Percentiles rank a stretch among this genome's conserved stretches.
These are phyloP conservation scores for Acleris sparsana DNA, from an alignment of 2,888 invertebrate species.

Conservation along the genomic window DNA sequence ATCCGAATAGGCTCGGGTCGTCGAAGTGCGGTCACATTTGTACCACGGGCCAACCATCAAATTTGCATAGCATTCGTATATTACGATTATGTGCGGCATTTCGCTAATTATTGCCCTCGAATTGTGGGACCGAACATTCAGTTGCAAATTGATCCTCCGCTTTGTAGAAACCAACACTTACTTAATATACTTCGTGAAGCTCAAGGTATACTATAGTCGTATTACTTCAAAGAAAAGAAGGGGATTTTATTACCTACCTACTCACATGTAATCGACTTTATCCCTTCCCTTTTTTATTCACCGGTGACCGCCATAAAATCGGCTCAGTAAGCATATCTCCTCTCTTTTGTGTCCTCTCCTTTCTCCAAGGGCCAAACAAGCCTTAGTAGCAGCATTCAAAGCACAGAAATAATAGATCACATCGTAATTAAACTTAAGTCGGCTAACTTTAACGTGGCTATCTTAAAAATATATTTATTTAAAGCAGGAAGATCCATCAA, in stretches of 20 bases:
- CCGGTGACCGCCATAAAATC: slow-evolving; percentile 26
- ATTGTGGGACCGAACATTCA: slow-evolving; percentile 13
- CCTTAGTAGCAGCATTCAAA: slow-evolving; percentile 15
- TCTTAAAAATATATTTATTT: slow-evolving; percentile 53
- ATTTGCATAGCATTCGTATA: slow-evolving; percentile 55
- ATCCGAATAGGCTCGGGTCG: slow-evolving; percentile 35
- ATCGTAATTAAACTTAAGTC: slow-evolving; percentile 47
- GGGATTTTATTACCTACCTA: slow-evolving; percentile 11
- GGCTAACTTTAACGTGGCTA: slow-evolving; percentile 53
- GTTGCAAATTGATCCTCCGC: slow-evolving; percentile 14
- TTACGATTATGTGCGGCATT: slow-evolving; percentile 31
- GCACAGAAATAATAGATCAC: slow-evolving; percentile 15
- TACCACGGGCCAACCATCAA: slow-evolving; percentile 45
- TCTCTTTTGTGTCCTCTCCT: slow-evolving; percentile 4
- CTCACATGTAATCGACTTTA: slow-evolving; percentile 14
- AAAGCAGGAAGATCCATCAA: slow-evolving; percentile 64
- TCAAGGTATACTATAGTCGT: too few relatives aligned
- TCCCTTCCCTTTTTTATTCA: slow-evolving; percentile 17
- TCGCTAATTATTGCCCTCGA: slow-evolving; percentile 27
- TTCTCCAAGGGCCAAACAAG: slow-evolving; percentile 19
- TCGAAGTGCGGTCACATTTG: slow-evolving; percentile 43
- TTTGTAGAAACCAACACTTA: background rate
- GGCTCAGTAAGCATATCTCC: slow-evolving; percentile 23
- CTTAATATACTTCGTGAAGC: too few relatives aligned
- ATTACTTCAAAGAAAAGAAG: background rate